Conservation (phyloP, 2,888 invertebrate genomes). For the Cotesia congregata region DNA sequence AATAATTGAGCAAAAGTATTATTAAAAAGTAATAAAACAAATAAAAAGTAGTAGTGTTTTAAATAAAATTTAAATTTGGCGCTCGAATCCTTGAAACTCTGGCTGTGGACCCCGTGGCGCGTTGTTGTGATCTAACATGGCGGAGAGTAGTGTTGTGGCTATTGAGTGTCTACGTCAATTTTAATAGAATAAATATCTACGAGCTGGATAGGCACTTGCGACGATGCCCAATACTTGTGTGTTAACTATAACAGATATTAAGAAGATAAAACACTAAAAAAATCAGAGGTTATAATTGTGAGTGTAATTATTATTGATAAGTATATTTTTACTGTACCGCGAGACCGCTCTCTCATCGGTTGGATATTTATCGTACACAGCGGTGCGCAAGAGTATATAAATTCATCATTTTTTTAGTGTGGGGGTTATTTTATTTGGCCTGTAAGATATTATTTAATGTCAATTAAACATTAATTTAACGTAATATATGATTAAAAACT, state of each 20-base stretch:
- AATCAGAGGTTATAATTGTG: conserved; percentile 22
- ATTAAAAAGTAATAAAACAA: not conserved
- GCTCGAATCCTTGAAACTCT: conserved; percentile 69
- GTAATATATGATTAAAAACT: conserved; percentile 20
- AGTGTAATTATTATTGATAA: conserved; percentile 27
- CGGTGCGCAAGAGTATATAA: conserved; percentile 50
- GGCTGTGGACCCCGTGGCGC: conserved; percentile 75
- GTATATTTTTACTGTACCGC: conserved; percentile 41
- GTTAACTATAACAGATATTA: conserved; percentile 36
- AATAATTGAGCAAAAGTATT: conserved; percentile 4
- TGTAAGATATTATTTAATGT: conserved; percentile 8
- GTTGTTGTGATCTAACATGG: conserved; percentile 82
- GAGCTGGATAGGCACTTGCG: conserved; percentile 50
- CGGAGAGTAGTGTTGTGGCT: conserved; percentile 77
- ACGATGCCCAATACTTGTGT: conserved; percentile 47
- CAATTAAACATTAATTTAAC: conserved; percentile 11
- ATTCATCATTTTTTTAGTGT: conserved; percentile 41
- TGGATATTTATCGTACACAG: conserved; percentile 47
- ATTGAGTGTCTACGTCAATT: conserved; percentile 73
- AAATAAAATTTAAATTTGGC: conserved; percentile 54
- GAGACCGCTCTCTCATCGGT: conserved; percentile 46
- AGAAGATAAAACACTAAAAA: conserved; percentile 20
- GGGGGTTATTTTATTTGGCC: conserved; percentile 37
- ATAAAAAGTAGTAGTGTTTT: not conserved
- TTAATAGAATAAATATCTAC: conserved; percentile 59